These are phyloP conservation scores for Herpetotheres cachinnans DNA, from an alignment of 2,113 vertebrate genomes.

Conservation along the genomic window DNA sequence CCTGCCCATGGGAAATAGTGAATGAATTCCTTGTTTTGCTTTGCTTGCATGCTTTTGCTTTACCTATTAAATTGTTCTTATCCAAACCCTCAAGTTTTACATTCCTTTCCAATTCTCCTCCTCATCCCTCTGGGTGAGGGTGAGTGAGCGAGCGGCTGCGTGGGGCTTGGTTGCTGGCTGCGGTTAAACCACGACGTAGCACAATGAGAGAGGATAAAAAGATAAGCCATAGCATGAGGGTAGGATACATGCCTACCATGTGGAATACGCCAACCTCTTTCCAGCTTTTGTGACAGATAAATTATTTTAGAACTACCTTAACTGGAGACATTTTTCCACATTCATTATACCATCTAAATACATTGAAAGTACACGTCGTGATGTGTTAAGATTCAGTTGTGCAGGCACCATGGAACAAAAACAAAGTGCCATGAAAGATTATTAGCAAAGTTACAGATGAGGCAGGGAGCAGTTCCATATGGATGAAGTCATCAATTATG, in stretches of 20 bases:
- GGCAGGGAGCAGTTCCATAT: not conserved
- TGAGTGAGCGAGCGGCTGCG: too few relatives aligned
- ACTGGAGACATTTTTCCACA: not conserved
- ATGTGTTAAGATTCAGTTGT: not conserved
- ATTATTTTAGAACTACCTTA: not conserved
- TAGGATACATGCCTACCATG: fast-evolving
- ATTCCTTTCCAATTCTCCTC: too few relatives aligned
- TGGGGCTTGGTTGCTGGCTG: too few relatives aligned
- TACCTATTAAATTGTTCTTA: too few relatives aligned
- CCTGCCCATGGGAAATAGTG: too few relatives aligned
- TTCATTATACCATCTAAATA: not conserved
- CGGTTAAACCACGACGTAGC: too few relatives aligned
- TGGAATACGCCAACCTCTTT: not conserved
- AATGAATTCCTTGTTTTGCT: too few relatives aligned
- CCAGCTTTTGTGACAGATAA: not conserved
- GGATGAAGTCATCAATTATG: not conserved
- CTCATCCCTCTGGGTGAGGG: too few relatives aligned
- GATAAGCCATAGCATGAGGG: not conserved
- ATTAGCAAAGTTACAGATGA: not conserved
- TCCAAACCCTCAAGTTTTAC: too few relatives aligned
- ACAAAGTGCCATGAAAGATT: not conserved
- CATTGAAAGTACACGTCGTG: not conserved
- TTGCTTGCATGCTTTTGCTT: too few relatives aligned
- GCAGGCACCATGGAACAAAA: not conserved
- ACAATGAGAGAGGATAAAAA: not conserved